phyloP scores from a whole-genome alignment of 2,888 invertebrate species.

The Watsonalla cultraria region DNA sequence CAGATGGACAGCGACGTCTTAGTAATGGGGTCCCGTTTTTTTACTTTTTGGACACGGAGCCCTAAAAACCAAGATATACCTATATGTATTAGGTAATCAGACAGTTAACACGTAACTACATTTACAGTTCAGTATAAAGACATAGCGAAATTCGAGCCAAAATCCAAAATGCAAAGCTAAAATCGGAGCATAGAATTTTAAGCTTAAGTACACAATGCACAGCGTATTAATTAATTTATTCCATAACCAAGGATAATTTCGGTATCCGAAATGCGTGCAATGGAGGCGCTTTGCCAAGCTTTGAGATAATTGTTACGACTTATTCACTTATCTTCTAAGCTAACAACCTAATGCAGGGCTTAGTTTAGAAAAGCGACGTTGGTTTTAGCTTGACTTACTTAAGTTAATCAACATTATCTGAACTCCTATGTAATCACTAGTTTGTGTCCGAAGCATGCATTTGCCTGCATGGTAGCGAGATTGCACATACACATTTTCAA shows the following conservation, averaged over 20 bases:
- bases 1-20: no score
- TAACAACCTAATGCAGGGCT: background rate
- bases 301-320: background rate
- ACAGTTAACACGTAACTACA: no score
- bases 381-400: background rate
- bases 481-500: no score
- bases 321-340: background rate
- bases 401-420: background rate
- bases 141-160: background rate
- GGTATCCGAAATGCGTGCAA: slow-evolving; percentile 2
- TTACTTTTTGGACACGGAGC: no score
- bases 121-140: background rate
- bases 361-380: background rate
- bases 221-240: background rate
- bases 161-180: background rate
- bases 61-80: no score
- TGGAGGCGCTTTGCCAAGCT: slow-evolving; percentile 1
- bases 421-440: no score
- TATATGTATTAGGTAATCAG: no score
- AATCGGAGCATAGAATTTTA: background rate
- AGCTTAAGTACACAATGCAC: background rate
- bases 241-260: background rate
- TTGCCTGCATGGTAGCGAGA: no score
- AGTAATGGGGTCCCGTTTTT: no score
- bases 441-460: no score